A percentile compares a stretch with the other conserved stretches of the same genome.
Evolutionary conservation across 2,888 invertebrate species (phyloP).

Genomic region (Dicranocentrus wangi): DNA sequence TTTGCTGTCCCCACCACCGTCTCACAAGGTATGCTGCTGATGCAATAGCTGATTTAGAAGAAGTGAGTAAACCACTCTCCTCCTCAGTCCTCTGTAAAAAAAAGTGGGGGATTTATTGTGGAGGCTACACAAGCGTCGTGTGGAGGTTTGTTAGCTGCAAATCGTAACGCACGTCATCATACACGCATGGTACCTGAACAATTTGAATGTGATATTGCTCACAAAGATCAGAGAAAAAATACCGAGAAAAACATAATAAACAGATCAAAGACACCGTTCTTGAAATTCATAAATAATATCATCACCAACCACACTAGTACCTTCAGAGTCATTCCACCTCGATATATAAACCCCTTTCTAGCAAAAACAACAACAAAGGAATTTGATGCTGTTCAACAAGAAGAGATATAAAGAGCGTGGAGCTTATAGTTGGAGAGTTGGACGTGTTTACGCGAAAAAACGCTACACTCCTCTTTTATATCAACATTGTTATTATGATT

Average conservation of each 20-base stretch:
- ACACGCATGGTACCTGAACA: no score
- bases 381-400: neutral
- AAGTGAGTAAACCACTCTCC: neutral
- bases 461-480: neutral
- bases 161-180: no score
- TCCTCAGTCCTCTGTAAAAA: neutral
- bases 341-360: neutral
- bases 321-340: slow-evolving; percentile 19
- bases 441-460: neutral
- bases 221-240: no score
- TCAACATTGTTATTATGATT: slow-evolving; percentile 15
- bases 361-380: neutral
- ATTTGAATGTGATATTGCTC: no score
- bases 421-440: neutral
- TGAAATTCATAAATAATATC: slow-evolving; percentile 40
- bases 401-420: neutral
- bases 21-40: neutral
- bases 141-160: no score
- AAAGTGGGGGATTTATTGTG: neutral
- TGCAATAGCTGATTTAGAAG: no score
- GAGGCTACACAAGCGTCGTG: no score
- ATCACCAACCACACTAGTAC: neutral
- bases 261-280: slow-evolving; percentile 49
- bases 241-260: slow-evolving; percentile 31
- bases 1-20: neutral